Conservation (phyloP, 2,797 vertebrate genomes). For the Hemitrygon akajei region DNA sequence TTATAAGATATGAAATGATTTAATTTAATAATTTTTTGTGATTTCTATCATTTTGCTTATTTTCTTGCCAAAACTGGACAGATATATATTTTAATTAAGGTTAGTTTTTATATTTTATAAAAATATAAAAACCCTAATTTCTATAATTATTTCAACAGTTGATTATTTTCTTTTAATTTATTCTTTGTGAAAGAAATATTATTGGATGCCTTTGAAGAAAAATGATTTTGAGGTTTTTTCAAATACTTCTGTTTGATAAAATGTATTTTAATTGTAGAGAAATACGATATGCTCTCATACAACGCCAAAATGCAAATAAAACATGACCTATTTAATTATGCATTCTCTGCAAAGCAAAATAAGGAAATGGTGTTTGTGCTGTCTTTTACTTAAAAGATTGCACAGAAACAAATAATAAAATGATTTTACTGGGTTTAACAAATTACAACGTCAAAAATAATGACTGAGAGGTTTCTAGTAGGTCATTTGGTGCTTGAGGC, state of each 20-base stretch:
- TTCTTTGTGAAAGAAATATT: not conserved
- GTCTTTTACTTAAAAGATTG: slow-evolving; percentile 26
- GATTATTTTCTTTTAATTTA: not conserved
- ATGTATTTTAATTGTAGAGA: not conserved
- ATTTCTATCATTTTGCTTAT: not conserved
- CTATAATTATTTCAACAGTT: not conserved
- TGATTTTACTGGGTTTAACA: slow-evolving; percentile 66
- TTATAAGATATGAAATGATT: not conserved
- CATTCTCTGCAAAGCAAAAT: not conserved
- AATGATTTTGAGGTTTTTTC: not conserved
- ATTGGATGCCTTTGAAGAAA: not conserved
- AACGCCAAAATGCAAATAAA: slow-evolving; percentile 7
- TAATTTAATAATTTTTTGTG: not conserved
- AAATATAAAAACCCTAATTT: not conserved
- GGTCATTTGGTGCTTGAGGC: slow-evolving; percentile 78
- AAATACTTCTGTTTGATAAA: not conserved
- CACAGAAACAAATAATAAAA: slow-evolving; percentile 31
- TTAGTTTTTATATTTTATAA: not conserved
- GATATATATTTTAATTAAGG: not conserved
- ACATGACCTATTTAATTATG: not conserved
- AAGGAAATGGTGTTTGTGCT: not conserved
- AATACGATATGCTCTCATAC: not conserved
- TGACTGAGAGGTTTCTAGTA: slow-evolving; percentile 60
- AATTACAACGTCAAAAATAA: slow-evolving; percentile 68
- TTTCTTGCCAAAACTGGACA: not conserved